phyloP scores from a whole-genome alignment of 2,113 vertebrate genomes.

The Macquaria ambigua region DNA sequence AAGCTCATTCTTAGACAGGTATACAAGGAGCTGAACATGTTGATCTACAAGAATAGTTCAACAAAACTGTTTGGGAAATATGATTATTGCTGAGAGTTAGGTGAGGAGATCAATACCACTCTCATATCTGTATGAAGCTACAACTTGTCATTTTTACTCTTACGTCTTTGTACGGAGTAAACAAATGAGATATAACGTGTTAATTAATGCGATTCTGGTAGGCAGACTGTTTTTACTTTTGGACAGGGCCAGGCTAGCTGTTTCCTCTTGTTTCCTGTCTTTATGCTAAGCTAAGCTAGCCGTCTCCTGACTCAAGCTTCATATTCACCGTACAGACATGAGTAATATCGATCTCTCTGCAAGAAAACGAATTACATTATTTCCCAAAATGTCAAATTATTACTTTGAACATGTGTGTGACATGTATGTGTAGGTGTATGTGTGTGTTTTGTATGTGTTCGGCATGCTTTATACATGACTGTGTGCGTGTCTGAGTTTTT shows the following conservation, averaged over 20 bases:
- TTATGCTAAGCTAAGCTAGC: no score
- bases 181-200: background rate
- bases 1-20: background rate
- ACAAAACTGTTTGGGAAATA: background rate
- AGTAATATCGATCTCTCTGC: background rate
- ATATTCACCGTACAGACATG: background rate
- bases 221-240: background rate
- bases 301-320: background rate
- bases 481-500: background rate
- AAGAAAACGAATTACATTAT: background rate
- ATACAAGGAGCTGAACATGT: background rate
- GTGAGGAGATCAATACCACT: background rate
- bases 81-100: background rate
- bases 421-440: background rate
- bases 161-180: background rate
- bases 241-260: background rate
- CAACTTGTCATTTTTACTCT: background rate
- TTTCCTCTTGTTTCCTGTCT: no score
- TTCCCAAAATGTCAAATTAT: constrained; percentile 6
- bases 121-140: background rate
- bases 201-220: no score
- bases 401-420: background rate
- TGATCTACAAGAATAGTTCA: background rate
- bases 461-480: background rate
- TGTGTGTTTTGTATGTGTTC: background rate